These are phyloP conservation scores for Larimichthys polyactis DNA, from an alignment of 2,113 vertebrate species.

Conservation along the genomic window DNA sequence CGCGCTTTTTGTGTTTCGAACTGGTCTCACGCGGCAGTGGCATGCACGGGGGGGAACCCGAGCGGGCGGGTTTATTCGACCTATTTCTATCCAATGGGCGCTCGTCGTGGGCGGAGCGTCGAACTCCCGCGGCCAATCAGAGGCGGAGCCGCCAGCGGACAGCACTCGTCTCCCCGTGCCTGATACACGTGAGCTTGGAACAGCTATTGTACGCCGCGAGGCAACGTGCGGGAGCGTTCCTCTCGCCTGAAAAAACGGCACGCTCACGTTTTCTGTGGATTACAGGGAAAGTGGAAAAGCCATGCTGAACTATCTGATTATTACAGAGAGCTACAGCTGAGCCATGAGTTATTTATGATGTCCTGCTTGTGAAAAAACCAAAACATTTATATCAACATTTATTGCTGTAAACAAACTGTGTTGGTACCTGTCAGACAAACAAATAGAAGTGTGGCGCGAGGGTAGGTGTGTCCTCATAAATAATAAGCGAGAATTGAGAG, in stretches of 20 bases:
- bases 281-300: conserved; percentile 72
- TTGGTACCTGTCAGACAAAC: conserved; percentile 57
- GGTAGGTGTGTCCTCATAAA: conserved; percentile 81
- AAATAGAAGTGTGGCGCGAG: conserved; percentile 74
- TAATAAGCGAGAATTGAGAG: conserved; percentile 61
- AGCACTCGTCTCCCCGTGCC: conserved; percentile 77
- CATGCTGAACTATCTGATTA: conserved; percentile 40
- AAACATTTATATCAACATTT: too few species aligned
- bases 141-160: conserved; percentile 55
- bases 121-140: conserved; percentile 66
- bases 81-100: conserved; percentile 76
- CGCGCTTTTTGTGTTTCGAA: conserved; percentile 73
- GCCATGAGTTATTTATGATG: not conserved
- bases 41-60: conserved; percentile 78
- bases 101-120: conserved; percentile 64
- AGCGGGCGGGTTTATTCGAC: conserved; percentile 74
- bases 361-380: too few species aligned
- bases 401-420: too few species aligned
- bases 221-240: conserved; percentile 78
- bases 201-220: conserved; percentile 78
- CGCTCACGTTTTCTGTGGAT: conserved; percentile 84
- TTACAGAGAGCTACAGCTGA: not conserved
- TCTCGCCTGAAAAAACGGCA: conserved; percentile 68
- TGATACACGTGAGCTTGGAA: conserved; percentile 80
- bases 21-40: conserved; percentile 84